Conservation (phyloP, 2,797 vertebrate genomes). For the Kryptolebias ocellatus region DNA sequence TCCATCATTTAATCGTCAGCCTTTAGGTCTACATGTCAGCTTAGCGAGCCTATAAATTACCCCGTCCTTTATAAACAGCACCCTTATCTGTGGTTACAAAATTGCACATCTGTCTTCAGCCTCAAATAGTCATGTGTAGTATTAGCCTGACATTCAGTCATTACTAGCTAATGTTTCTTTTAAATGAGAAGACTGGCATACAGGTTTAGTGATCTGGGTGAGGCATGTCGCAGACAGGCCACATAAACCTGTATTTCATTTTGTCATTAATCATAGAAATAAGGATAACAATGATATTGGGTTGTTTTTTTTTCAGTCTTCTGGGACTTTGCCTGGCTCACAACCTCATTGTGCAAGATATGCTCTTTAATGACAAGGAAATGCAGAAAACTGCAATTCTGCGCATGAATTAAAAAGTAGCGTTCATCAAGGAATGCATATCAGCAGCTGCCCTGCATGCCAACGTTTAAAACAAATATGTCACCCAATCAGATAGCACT, state of each 20-base stretch:
- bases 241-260: background rate
- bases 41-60: constrained; percentile 11
- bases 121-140: constrained; percentile 27
- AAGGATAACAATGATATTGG: no score
- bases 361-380: no score
- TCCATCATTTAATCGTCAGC: constrained; percentile 56
- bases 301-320: no score
- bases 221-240: constrained; percentile 9
- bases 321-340: no score
- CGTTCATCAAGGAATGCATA: no score
- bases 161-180: constrained; percentile 17
- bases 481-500: no score
- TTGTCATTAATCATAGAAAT: no score
- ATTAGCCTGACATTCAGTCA: constrained; percentile 29
- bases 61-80: constrained; percentile 24
- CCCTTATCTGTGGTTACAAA: constrained; percentile 23
- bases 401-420: no score
- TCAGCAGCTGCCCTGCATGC: no score
- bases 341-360: no score
- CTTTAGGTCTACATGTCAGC: constrained; percentile 16
- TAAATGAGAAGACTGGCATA: constrained; percentile 28
- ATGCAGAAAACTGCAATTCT: no score
- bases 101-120: constrained; percentile 53
- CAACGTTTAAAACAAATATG: no score
- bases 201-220: constrained; percentile 2